Conservation (phyloP, 1,140 invertebrate species). For the Danaus melanippus region DNA sequence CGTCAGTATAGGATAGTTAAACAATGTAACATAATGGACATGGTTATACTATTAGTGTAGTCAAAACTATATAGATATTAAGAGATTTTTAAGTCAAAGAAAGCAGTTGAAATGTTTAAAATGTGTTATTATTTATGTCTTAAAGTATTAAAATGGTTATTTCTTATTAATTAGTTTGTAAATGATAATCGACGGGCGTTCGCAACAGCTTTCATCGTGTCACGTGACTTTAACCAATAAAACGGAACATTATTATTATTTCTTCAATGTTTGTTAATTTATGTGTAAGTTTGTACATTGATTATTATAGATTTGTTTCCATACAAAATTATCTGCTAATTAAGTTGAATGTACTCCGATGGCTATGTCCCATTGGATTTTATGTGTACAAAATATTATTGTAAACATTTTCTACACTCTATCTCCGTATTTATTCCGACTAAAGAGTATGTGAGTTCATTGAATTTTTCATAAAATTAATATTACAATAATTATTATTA, state of each 20-base stretch:
- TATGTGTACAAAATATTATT: constrained; percentile 26
- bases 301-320: not conserved
- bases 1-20: constrained; percentile 63
- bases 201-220: constrained; percentile 41
- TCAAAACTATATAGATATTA: constrained; percentile 60
- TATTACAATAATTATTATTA: constrained; percentile 1
- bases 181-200: constrained; percentile 60
- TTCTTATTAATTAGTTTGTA: constrained; percentile 72
- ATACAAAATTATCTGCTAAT: too few species aligned
- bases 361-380: constrained; percentile 59
- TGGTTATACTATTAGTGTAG: constrained; percentile 70
- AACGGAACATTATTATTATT: constrained; percentile 26
- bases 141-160: constrained; percentile 73
- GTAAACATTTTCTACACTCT: constrained; percentile 65
- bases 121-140: constrained; percentile 72
- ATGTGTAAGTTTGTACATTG: not conserved
- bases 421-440: constrained; percentile 39
- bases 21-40: constrained; percentile 67
- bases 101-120: constrained; percentile 71
- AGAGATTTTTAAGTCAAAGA: constrained; percentile 71
- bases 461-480: constrained; percentile 5
- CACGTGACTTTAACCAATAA: constrained; percentile 52
- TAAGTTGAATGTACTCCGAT: too few species aligned
- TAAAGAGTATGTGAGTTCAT: constrained; percentile 5
- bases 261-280: not conserved